These are phyloP conservation scores for Drosophila kikkawai DNA, from an alignment of 1,140 invertebrate genomes.

Conservation along the genomic window DNA sequence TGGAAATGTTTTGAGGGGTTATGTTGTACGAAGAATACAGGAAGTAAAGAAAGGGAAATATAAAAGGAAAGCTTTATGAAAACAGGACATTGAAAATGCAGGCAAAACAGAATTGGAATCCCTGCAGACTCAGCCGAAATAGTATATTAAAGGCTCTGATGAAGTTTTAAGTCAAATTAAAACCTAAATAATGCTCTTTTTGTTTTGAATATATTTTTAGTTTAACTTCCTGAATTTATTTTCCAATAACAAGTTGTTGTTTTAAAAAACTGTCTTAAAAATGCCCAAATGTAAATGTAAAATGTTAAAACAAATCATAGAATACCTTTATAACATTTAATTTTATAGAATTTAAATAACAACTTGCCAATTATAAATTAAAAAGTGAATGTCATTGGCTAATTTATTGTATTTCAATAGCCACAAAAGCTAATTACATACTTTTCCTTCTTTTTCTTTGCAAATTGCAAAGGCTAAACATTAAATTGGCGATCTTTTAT, in stretches of 20 bases:
- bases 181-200: neutral
- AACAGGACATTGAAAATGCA: conserved; percentile 2
- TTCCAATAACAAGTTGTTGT: no score
- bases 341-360: neutral
- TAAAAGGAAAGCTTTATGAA: neutral
- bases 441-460: conserved; percentile 23
- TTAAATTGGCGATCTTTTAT: conserved; percentile 29
- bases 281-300: no score
- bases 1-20: conserved; percentile 12
- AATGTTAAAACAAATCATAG: neutral
- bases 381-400: conserved; percentile 2
- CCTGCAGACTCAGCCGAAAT: neutral
- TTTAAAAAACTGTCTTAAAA: no score
- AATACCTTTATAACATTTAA: no score
- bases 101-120: neutral
- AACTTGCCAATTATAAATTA: neutral
- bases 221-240: no score
- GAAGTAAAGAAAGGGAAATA: neutral
- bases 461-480: conserved; percentile 31
- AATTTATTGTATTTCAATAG: conserved; percentile 10
- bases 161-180: neutral
- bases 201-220: no score
- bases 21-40: no score
- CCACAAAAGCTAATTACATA: conserved; percentile 13
- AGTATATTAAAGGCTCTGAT: no score